Evolutionary conservation across 2,797 vertebrate species (phyloP).

Genomic region (Schizopygopsis malacanthus): DNA sequence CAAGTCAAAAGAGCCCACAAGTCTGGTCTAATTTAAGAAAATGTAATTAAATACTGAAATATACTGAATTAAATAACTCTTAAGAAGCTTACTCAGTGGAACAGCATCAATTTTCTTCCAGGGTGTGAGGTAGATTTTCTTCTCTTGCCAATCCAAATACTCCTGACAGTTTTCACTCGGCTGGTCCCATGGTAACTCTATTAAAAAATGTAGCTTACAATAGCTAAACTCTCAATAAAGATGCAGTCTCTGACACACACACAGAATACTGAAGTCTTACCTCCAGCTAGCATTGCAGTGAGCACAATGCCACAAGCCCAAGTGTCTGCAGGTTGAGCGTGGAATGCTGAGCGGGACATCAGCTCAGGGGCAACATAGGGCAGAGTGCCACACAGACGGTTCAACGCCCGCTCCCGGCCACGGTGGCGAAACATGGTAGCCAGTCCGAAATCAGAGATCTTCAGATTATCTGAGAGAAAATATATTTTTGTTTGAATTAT

Average conservation of each 20-base stretch:
- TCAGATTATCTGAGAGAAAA: constrained; percentile 81
- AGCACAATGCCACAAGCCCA: constrained; percentile 98
- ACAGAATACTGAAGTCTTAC: constrained; percentile 70
- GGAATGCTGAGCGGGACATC: constrained; percentile 84
- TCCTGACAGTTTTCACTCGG: constrained; percentile 93
- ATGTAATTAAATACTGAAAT: background rate
- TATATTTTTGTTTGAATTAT: background rate
- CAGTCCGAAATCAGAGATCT: constrained; percentile 95
- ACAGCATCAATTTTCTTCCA: constrained; percentile 95
- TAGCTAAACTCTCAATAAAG: background rate
- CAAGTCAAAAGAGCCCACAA: background rate
- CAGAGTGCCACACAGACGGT: constrained; percentile 90
- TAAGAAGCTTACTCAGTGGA: constrained; percentile 82
- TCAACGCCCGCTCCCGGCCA: constrained; percentile 86
- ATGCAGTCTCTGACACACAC: background rate
- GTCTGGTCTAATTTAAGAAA: background rate
- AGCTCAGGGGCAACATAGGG: constrained; percentile 96
- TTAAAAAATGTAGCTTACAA: constrained; percentile 39
- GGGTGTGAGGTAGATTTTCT: constrained; percentile 90
- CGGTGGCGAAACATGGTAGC: constrained; percentile 87
- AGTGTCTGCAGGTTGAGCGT: constrained; percentile 90
- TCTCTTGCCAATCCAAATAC: constrained; percentile 94
- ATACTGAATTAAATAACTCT: background rate
- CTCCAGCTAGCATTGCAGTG: constrained; percentile 95
- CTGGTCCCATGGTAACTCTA: constrained; percentile 97